Base-by-base conservation (phyloP, 2,888 invertebrate species). In the Aphodius granarius region DNA sequence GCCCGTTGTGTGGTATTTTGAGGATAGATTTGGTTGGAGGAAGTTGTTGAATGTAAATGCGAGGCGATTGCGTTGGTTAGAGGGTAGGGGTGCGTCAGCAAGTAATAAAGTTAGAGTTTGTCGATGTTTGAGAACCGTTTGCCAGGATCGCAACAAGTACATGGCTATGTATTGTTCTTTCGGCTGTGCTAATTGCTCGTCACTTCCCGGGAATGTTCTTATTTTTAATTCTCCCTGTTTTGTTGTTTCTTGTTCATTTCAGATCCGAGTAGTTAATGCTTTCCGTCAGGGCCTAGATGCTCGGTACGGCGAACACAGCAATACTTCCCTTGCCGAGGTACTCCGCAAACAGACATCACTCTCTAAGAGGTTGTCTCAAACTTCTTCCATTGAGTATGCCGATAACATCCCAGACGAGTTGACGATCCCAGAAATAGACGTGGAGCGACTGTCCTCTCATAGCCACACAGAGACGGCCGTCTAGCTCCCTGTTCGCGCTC, bases 191-290 rank as follows among this genome's bases (percentile, higher is more conserved):
- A 86, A 83, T 83, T 85, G 85, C 84, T 85, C 84, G 84, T 83
- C 83, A 83, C 79, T 81, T 82, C 82, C 83, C 83, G 83, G 86
- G 85, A 86, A 86, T 85, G 85, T 86, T 85, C 85, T 85, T 82
- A 84, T 86, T 87, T 75, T 87, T 87, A 87, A 87, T 87, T 86
- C 85, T 86, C 84, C 85, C 85, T 86, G 86, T 87, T 88, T 87
- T 87, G 86, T 86, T 88, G 86, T 87, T 87, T 87, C 86, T 87
- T 87, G 86, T 86, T 85, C 83, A 88, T 91, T 91, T 89, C 95
- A 99, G 99, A 99, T 99, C 90, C 98, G 99, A 92, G 99, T 99
- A 92, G 98, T 99, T 91, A 99, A 99, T 92, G 99, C 99, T 91
- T 99, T 99, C 94, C 98, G 99, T 90, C 97, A 98, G 93, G 98